These are phyloP conservation scores for Saturnia pavonia DNA, from an alignment of 2,888 invertebrate species.

Conservation along the genomic window DNA sequence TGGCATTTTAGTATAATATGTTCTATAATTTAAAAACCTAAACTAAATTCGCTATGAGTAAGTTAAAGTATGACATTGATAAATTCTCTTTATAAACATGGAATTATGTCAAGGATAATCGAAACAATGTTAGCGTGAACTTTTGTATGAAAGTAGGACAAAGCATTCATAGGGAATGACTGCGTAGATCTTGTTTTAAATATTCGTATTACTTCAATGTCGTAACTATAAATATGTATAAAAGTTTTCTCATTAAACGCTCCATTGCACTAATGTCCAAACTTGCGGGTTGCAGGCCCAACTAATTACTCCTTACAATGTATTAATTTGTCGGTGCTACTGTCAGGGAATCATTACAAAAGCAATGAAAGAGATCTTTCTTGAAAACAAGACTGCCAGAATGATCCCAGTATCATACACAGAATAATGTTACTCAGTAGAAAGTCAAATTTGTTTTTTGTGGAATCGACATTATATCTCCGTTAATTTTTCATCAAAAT, in stretches of 20 bases:
- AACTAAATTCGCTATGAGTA: background rate
- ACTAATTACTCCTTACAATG: background rate
- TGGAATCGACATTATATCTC: too few species aligned
- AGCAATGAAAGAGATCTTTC: too few species aligned
- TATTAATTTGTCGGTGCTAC: background rate
- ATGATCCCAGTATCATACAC: too few species aligned
- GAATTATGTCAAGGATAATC: slow-evolving; percentile 11
- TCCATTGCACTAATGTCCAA: background rate
- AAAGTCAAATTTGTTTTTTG: too few species aligned
- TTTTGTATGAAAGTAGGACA: slow-evolving; percentile 11
- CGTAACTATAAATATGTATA: slow-evolving; percentile 10
- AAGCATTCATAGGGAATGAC: slow-evolving; percentile 4
- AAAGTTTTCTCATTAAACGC: slow-evolving; percentile 21
- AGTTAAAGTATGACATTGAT: background rate
- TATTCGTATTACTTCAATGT: slow-evolving; percentile 15
- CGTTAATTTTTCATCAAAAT: too few species aligned
- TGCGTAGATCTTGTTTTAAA: slow-evolving; percentile 11
- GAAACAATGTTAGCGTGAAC: slow-evolving; percentile 10
- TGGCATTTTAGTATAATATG: background rate
- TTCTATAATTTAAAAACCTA: background rate
- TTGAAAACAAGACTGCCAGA: too few species aligned
- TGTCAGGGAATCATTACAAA: too few species aligned
- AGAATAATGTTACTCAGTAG: too few species aligned
- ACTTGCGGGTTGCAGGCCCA: background rate
- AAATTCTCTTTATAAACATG: slow-evolving; percentile 12